These are phyloP conservation scores for Pedionomus torquatus DNA, from an alignment of 2,113 vertebrate genomes.

Conservation along the genomic window DNA sequence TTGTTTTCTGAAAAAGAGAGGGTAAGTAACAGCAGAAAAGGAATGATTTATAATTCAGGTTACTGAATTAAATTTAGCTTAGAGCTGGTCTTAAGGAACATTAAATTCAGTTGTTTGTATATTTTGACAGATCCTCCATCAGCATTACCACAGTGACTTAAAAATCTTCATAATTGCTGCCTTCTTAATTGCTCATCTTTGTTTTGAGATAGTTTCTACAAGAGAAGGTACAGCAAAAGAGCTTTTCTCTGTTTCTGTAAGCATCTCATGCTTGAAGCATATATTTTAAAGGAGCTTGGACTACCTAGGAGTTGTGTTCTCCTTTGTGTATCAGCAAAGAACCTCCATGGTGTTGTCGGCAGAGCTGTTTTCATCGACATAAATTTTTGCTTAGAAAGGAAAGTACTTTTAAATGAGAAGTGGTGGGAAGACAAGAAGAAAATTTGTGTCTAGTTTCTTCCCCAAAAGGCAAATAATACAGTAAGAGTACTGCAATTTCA, in stretches of 20 bases:
- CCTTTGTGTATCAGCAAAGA: not conserved
- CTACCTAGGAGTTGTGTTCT: not conserved
- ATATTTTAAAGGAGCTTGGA: not conserved
- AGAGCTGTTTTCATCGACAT: not conserved
- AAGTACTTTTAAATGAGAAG: constrained; percentile 42
- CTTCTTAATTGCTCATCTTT: not conserved
- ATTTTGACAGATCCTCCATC: not conserved
- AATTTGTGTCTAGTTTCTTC: not conserved
- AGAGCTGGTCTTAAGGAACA: not conserved
- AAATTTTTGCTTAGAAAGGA: constrained; percentile 14
- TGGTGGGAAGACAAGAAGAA: not conserved
- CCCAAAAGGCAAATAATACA: not conserved
- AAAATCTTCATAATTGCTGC: not conserved
- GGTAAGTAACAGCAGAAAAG: not conserved
- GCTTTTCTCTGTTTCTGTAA: not conserved
- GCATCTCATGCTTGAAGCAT: not conserved
- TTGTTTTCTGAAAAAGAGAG: not conserved
- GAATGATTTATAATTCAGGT: not conserved
- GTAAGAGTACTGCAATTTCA: not conserved
- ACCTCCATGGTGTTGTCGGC: not conserved
- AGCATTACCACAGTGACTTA: not conserved
- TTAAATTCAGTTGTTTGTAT: not conserved
- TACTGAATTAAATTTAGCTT: not conserved
- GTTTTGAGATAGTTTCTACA: not conserved
- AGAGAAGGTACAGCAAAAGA: not conserved